A percentile compares a stretch with the other conserved stretches of the same genome.
Evolutionary conservation across 1,140 invertebrate genomes (phyloP).

Genomic region (Drosophila rufa): DNA sequence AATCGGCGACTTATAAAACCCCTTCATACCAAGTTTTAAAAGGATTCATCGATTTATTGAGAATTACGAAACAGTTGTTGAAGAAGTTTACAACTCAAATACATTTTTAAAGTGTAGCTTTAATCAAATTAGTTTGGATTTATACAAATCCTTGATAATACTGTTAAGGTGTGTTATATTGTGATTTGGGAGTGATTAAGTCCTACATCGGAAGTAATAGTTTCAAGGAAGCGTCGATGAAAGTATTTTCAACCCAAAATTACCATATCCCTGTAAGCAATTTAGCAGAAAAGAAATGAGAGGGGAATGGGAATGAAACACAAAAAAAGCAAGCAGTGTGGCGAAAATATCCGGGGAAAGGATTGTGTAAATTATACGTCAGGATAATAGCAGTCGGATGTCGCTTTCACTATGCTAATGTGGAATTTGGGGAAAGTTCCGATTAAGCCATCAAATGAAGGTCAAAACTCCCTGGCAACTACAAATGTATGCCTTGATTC

Average conservation of each 20-base stretch:
- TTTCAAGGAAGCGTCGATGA: slow-evolving; percentile 40
- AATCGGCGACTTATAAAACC: background rate
- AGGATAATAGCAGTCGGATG: slow-evolving; percentile 6
- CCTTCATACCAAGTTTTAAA: background rate
- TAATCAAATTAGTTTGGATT: too few species aligned
- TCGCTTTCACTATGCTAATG: slow-evolving; percentile 28
- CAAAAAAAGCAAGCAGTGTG: background rate
- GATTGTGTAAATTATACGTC: slow-evolving; percentile 21
- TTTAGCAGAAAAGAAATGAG: background rate
- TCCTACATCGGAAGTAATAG: slow-evolving; percentile 9
- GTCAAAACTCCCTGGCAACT: slow-evolving; percentile 6
- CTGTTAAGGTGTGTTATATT: background rate
- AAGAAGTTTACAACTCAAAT: background rate
- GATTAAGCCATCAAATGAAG: slow-evolving; percentile 7
- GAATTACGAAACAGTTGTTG: background rate
- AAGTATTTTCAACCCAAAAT: slow-evolving; percentile 26
- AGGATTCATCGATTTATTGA: background rate
- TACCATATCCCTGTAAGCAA: slow-evolving; percentile 24
- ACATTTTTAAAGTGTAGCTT: background rate
- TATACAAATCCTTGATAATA: too few species aligned
- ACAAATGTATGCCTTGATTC: background rate
- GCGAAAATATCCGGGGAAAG: slow-evolving; percentile 9
- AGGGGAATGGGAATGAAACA: background rate
- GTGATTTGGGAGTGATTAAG: slow-evolving; percentile 1
- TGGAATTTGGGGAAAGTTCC: slow-evolving; percentile 17